These are phyloP conservation scores for Sussaba pulchella DNA, from an alignment of 2,888 invertebrate genomes.

Conservation along the genomic window DNA sequence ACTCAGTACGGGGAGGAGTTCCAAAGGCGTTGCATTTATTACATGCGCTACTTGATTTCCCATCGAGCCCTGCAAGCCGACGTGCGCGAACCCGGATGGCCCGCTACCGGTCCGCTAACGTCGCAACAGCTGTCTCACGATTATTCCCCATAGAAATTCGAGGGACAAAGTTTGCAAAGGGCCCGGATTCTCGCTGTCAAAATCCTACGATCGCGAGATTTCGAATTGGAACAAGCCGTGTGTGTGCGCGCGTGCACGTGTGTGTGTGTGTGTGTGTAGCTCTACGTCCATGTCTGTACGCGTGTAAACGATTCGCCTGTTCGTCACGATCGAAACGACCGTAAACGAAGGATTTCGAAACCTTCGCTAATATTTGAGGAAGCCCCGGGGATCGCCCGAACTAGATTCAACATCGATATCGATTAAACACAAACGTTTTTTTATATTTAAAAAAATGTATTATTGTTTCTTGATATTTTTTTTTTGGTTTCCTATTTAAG, in stretches of 20 bases:
- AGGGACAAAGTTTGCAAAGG: constrained; percentile 79
- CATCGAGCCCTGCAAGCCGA: constrained; percentile 71
- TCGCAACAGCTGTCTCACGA: constrained; percentile 81
- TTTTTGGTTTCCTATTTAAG: too few species aligned
- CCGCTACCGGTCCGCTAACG: constrained; percentile 19
- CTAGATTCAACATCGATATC: constrained; percentile 70
- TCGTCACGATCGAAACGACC: constrained; percentile 18
- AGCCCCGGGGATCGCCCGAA: constrained; percentile 72
- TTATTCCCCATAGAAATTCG: constrained; percentile 82
- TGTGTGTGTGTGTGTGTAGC: too few species aligned
- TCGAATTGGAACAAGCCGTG: constrained; percentile 24
- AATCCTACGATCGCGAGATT: too few species aligned
- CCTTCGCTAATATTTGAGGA: constrained; percentile 83
- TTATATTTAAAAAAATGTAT: too few species aligned
- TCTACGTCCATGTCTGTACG: too few species aligned
- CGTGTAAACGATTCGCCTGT: constrained; percentile 8
- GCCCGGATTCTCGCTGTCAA: constrained; percentile 58
- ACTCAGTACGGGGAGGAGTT: constrained; percentile 13
- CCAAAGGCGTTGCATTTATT: constrained; percentile 79
- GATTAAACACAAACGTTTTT: constrained; percentile 25
- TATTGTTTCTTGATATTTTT: too few species aligned
- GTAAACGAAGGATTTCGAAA: constrained; percentile 49
- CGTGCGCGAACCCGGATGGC: too few species aligned
- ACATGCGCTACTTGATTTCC: constrained; percentile 84
- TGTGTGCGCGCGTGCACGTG: too few species aligned